Evolutionary conservation across 2,113 vertebrate species (phyloP), one percentile per base, ranked within the genome.

Genomic region (Callocephalon fimbriatum): DNA sequence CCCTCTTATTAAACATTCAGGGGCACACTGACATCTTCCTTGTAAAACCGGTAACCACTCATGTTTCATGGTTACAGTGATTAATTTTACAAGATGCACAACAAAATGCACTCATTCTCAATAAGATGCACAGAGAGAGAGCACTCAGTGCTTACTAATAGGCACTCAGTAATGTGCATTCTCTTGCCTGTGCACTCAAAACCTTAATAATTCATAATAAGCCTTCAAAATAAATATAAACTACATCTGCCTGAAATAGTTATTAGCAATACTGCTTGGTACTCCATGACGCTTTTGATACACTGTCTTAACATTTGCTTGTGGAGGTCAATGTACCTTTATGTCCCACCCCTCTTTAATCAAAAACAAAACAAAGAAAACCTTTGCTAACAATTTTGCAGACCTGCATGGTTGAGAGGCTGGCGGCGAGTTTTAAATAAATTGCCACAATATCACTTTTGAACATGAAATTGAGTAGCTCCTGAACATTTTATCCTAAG

Each of bases 161-260:
- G 73, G 77, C 32, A 59, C 73, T 84, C 79, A 21, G 83, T 48
- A 76, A 81, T 44, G 66, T 78, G 78, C 65, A 35, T 79, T 84
- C 78, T 74, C 66, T 90, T 15, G 6, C 79, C 79, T 81, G 48
- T 53, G 89, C 96, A 93, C 96, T 95, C 91, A 92, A 77, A 89
- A 90, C 26, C 88, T 92, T 88, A 95, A 95, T 95, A 95, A 96
- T 96, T 95, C 68, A 95, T 93, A 87, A 77, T 92, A 70, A 95
- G 85, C 53, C 51, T 58, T 71, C 65, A 66, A 56, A 65, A 94
- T 79, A 92, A 92, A 90, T 86, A 96, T 72, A 88, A 86, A 93
- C 35, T 32, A 50, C 4, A 4, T 76, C 73, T 70, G 27, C 61
- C 48, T 74, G 74, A 78, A 75, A 78, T 61, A 88, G 44, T 66